Conservation (phyloP, 2,888 invertebrate genomes). For the Apodemia hepburni region DNA sequence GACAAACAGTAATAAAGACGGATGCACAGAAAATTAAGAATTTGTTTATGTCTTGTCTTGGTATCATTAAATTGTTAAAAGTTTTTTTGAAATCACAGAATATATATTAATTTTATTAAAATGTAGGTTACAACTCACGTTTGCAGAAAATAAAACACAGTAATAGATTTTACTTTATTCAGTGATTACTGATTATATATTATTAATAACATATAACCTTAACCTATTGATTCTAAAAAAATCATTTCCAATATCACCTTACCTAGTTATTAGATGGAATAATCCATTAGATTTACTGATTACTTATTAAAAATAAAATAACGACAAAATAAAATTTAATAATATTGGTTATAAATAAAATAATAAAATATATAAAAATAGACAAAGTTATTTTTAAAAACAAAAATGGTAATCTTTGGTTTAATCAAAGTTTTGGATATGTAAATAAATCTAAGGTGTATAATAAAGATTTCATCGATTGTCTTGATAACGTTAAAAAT, state of each 20-base stretch:
- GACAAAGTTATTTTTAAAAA: constrained; percentile 21
- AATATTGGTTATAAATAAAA: constrained; percentile 27
- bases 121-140: not conserved
- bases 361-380: constrained; percentile 33
- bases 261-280: constrained; percentile 73
- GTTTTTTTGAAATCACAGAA: too few species aligned
- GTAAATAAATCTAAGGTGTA: constrained; percentile 37
- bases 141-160: constrained; percentile 40
- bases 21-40: too few species aligned
- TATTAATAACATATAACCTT: constrained; percentile 77
- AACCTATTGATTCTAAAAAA: constrained; percentile 78
- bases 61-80: too few species aligned
- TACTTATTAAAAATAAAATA: constrained; percentile 47
- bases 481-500: not conserved
- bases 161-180: constrained; percentile 71
- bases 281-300: constrained; percentile 72
- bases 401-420: constrained; percentile 41
- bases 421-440: constrained; percentile 42
- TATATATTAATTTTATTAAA: too few species aligned
- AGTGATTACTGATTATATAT: constrained; percentile 79
- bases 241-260: constrained; percentile 80
- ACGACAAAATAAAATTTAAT: constrained; percentile 37
- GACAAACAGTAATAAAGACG: too few species aligned
- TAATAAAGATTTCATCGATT: constrained; percentile 1
- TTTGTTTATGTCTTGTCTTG: too few species aligned